These are phyloP conservation scores for Meriones psammophilus DNA, from an alignment of 2,797 vertebrate species.

Conservation along the genomic window DNA sequence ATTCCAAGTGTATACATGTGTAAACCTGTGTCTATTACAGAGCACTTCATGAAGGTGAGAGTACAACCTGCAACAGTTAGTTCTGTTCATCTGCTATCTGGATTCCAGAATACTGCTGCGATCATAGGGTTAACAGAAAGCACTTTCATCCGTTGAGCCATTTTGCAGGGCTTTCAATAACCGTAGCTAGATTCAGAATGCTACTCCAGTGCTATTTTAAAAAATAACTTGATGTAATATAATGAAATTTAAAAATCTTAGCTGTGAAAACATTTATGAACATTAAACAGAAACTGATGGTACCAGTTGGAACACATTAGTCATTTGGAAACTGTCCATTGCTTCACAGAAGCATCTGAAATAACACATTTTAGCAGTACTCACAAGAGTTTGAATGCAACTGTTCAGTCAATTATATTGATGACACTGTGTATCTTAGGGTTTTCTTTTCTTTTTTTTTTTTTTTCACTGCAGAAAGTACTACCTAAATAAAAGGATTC, in stretches of 20 bases:
- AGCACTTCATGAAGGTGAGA: too few species aligned
- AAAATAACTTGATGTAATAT: constrained; percentile 53
- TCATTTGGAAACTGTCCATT: constrained; percentile 27
- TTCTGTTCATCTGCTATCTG: background rate
- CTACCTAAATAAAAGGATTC: background rate
- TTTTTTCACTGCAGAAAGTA: background rate
- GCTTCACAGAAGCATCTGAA: constrained; percentile 10
- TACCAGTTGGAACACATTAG: constrained; percentile 13
- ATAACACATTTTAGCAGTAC: background rate
- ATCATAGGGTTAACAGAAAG: too few species aligned
- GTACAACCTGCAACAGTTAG: background rate
- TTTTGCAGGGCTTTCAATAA: background rate
- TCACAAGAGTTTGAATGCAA: background rate
- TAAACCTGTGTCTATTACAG: background rate
- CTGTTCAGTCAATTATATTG: background rate
- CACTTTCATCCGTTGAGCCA: background rate
- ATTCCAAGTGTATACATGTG: background rate
- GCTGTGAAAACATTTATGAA: constrained; percentile 53
- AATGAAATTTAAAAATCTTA: constrained; percentile 56
- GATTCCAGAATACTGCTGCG: too few species aligned
- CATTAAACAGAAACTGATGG: constrained; percentile 31
- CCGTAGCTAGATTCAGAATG: background rate
- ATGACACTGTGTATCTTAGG: background rate
- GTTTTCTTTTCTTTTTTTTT: background rate
- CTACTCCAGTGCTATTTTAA: background rate